A percentile compares a stretch with the other conserved stretches of the same genome.
Evolutionary conservation across 1,140 invertebrate species (phyloP).

Genomic region (Polyergus mexicanus): DNA sequence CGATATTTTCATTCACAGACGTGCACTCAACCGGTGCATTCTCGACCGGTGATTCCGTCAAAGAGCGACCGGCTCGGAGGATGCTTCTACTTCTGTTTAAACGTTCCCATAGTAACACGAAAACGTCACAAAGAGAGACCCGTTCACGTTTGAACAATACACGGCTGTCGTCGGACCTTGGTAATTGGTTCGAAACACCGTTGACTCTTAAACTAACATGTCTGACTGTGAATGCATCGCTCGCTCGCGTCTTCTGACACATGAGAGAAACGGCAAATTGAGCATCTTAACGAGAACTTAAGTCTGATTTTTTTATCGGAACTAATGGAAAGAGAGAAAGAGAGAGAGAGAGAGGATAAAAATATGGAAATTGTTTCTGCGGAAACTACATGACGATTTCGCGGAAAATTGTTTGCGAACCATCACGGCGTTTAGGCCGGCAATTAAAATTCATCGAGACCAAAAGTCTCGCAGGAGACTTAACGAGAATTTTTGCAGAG

Average conservation of each 20-base stretch:
- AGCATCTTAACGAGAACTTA: too few species aligned
- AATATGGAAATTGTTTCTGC: background rate
- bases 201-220: conserved; percentile 6
- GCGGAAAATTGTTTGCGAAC: background rate
- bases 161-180: conserved; percentile 38
- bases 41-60: conserved; percentile 2
- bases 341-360: background rate
- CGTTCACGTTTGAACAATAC: conserved; percentile 20
- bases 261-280: conserved; percentile 6
- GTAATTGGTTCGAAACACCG: conserved; percentile 54
- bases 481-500: background rate
- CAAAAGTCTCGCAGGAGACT: background rate
- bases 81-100: background rate
- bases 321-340: background rate
- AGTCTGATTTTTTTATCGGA: background rate
- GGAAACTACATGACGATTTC: background rate
- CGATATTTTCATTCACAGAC: background rate
- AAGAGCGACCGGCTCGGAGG: background rate
- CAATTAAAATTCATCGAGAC: conserved; percentile 38
- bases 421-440: background rate
- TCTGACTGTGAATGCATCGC: conserved; percentile 6
- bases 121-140: conserved; percentile 29
- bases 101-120: conserved; percentile 35
- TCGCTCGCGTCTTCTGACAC: background rate
- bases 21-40: conserved; percentile 22